Evolutionary conservation across 2,888 invertebrate genomes (phyloP), one percentile per base, ranked within the genome.

Genomic region (Caenorhabditis panamensis): DNA sequence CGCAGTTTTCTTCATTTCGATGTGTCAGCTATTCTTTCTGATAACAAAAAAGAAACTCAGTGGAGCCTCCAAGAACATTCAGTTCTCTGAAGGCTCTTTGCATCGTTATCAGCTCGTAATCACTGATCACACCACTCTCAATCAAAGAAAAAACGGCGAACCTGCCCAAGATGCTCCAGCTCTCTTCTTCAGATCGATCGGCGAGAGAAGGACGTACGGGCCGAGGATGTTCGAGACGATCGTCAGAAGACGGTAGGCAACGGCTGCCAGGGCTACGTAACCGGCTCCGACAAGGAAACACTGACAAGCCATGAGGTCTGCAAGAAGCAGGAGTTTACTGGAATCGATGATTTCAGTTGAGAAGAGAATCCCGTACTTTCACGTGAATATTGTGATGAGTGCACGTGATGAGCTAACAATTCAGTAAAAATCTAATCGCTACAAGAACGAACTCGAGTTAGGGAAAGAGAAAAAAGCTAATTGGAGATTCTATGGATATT

Each of bases 1-100:
- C 91, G 73, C 90, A 91, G 41, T 91, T 91, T 66, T 91, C 91
- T 8, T 91, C 91, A 24, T 87, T 82, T 24, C 91, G 91, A 11
- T 36, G 91, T 91, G 0, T 91, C 85, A 59, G 91, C 90, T 89
- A 61, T 71, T 89, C n/a, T n/a, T n/a, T n/a, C n/a, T n/a, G n/a
- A n/a, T 76, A 26, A 47, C 16, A 41, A 28, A 22, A 5, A 31
- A 31, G 31, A 31, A 31, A 9, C n/a, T n/a, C n/a, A n/a, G 31
- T 47, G 62, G 3, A 62, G 62, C 58, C 31, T 58, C 36, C 6
- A n/a, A 13, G 22, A 22, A 22, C 9, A 53, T 8, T 5, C 20
- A 53, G 51, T 53, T 53, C 51, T 53, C 13, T 53, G 51, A 6
- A 8, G 28, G 36, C 37, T 59, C 51, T 68, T 51, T 84, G n/a